Evolutionary conservation across 53 echinoderm and acorn worm species (phyloP), one percentile per base, ranked within the genome.

Genomic region (Hippasteria phrygiana): DNA sequence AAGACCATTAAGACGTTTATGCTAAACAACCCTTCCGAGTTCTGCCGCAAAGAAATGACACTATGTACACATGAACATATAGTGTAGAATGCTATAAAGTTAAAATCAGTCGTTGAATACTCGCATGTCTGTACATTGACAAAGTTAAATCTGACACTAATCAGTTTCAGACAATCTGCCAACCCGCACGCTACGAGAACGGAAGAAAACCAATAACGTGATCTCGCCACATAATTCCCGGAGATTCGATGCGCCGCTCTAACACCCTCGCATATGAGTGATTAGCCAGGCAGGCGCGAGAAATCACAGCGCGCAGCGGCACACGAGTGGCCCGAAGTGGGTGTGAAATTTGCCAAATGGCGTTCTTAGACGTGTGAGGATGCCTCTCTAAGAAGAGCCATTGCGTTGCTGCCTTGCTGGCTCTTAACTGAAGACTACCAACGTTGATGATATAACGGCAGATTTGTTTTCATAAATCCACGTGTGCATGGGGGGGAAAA

Each of bases 341-440:
- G 56, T 78, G 78, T 78, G 78, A 78, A 53, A 33, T 78, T 78
- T 62, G 59, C 40, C 41, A 41, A 78, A 78, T 27, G 27, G 56
- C 78, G 35, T 62, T 78, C 78, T 59, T 38, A 41, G 56, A 56
- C 39, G 78, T 36, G 55, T 29, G 51, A 53, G 59, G 18, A 1
- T 4, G 37, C n/a, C 55, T n/a, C 78, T 55, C 20, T 31, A 43
- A 75, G 8, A 50, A 22, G 53, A 29, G 20, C 22, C 59, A 59
- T 59, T 2, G 31, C 4, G 5, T 2, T 50, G 51, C 18, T 43
- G 29, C 18, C n/a, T 28, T 41, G 26, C 24, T 73, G 73, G 76
- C 45, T 50, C 53, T 29, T 18, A 18, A n/a, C n/a, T 8, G 17
- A 32, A 50, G 18, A 76, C 31, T 27, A 34, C n/a, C 76, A 31